Conservation (phyloP, 2,888 invertebrate species). For the Tachina lurida region DNA sequence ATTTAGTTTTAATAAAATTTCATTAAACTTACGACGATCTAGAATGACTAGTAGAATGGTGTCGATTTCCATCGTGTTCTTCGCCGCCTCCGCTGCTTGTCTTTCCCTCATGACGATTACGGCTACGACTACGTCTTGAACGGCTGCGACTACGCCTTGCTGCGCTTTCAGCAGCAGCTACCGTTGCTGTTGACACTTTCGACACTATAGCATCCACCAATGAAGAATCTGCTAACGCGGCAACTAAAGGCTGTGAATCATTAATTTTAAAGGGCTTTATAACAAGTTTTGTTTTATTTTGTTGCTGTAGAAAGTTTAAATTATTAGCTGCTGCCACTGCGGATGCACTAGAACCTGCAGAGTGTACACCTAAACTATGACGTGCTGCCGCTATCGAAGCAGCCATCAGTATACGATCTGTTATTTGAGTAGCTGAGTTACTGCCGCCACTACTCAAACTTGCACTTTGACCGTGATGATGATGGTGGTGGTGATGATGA, state of each 20-base stretch:
- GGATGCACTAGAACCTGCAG: slow-evolving; percentile 68
- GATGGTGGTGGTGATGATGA: slow-evolving; percentile 69
- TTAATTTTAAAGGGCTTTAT: slow-evolving; percentile 83
- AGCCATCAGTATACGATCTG: slow-evolving; percentile 74
- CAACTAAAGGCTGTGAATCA: slow-evolving; percentile 82
- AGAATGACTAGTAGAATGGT: slow-evolving; percentile 82
- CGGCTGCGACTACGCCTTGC: slow-evolving; percentile 81
- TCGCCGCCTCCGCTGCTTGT: slow-evolving; percentile 34
- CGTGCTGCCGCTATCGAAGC: slow-evolving; percentile 74
- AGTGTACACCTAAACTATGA: slow-evolving; percentile 72
- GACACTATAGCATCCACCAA: slow-evolving; percentile 82
- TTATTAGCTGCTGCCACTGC: slow-evolving; percentile 77
- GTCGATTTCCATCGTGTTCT: slow-evolving; percentile 53
- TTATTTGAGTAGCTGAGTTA: slow-evolving; percentile 67
- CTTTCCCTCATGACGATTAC: slow-evolving; percentile 66
- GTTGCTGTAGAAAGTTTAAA: slow-evolving; percentile 79
- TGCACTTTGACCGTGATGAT: slow-evolving; percentile 72
- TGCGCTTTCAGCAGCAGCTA: slow-evolving; percentile 81
- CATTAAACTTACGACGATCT: slow-evolving; percentile 79
- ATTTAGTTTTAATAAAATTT: background rate
- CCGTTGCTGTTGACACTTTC: slow-evolving; percentile 81
- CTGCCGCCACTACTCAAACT: slow-evolving; percentile 46
- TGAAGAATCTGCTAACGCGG: slow-evolving; percentile 80
- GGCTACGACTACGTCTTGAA: slow-evolving; percentile 76
- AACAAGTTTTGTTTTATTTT: slow-evolving; percentile 82